Base-by-base conservation (phyloP, 2,888 invertebrate species). In the Drosophila subsilvestris region DNA sequence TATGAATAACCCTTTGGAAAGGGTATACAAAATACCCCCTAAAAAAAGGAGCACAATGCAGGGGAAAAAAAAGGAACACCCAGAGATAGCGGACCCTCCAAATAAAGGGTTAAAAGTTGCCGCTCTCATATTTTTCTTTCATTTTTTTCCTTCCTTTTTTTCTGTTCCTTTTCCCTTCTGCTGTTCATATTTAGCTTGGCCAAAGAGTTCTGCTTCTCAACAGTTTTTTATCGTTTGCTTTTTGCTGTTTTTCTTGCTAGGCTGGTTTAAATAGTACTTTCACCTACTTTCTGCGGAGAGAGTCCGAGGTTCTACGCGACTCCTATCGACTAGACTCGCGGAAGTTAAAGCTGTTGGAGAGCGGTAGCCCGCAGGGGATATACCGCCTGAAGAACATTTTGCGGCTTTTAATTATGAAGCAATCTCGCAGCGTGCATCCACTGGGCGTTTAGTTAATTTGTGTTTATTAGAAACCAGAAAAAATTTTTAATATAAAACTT, bases 231-330 rank as follows among this genome's bases (percentile, higher is more conserved):
- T 18, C 27, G 27, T 42, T 29, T 27, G 3, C 25, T 43, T 67
- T 27, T 14, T 43, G 10, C 3, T 25, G 45, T 54, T 55, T 32
- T 57, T 68, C 20, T 29, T 32, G 44, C 65, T 54, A 57, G 70
- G 67, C 74, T 88, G 79, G 81, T 79, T 89, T 86, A 78, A 81
- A 77, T 69, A 88, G 88, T 77, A 68, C 74, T 86, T 75, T 75
- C 63, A 60, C 76, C 76, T 72, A 75, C 85, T 86, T 88, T 67
- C 50, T 61, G 44, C 58, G 20, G 14, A 45, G 37, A 37, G 37
- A 37, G 7, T 14, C 37, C 37, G 2, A 14, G 32, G 12, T 2
- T 12, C 32, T 32, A 0, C 14, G 12, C 4, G 12, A 37, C 37
- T 37, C 14, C 37, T 6, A 12, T 14, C 14, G 6, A 14, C 37